phyloP scores from a whole-genome alignment of 2,888 invertebrate species.

The Malthinus flaveolus region DNA sequence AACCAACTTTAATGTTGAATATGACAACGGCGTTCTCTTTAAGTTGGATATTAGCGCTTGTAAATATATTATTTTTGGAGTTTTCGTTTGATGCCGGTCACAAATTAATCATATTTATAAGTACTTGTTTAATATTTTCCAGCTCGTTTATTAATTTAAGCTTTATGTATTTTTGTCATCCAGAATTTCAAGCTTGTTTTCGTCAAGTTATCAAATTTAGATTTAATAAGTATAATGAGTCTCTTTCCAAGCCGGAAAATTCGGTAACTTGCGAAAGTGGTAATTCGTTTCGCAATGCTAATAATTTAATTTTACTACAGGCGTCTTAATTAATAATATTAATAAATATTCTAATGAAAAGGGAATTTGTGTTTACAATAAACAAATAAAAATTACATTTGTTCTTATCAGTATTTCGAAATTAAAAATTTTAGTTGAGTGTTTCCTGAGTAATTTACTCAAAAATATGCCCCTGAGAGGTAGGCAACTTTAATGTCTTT shows the following conservation, averaged over 20 bases:
- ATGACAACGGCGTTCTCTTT: constrained; percentile 2
- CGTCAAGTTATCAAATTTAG: constrained; percentile 6
- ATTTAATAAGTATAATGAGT: constrained; percentile 2
- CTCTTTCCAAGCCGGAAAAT: not conserved
- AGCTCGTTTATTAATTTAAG: not conserved
- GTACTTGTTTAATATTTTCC: not conserved
- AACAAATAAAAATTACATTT: no score
- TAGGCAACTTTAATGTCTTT: no score
- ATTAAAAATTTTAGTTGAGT: no score
- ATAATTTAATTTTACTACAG: no score
- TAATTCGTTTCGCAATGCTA: not conserved
- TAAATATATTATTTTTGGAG: not conserved
- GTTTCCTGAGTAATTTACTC: no score
- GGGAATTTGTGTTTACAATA: no score
- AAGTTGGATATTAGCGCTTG: constrained; percentile 5
- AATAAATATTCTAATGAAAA: no score
- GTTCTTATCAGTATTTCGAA: no score
- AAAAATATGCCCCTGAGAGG: no score
- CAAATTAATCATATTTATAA: not conserved
- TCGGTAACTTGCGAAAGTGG: not conserved
- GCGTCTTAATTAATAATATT: no score
- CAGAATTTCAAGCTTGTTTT: constrained; percentile 14
- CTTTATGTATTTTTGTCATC: not conserved
- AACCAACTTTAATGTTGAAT: constrained; percentile 11
- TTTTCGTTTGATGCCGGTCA: not conserved